These are phyloP conservation scores for Lasioglossum villosulum DNA, from an alignment of 2,888 invertebrate species.

Conservation along the genomic window DNA sequence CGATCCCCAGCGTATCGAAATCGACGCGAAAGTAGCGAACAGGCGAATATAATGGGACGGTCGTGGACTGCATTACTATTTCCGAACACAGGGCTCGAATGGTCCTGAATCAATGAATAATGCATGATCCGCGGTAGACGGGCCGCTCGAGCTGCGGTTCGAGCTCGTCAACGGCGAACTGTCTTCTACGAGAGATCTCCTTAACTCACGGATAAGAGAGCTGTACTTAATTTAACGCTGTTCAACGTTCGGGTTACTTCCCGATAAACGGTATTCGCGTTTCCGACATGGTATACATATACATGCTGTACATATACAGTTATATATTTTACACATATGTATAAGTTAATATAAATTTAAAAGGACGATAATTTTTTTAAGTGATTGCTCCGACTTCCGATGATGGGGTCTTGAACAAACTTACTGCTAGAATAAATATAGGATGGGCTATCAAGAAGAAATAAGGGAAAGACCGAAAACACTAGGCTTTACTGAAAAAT, in stretches of 20 bases:
- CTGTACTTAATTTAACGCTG: constrained; percentile 21
- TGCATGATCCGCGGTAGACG: constrained; percentile 56
- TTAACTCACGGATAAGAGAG: constrained; percentile 26
- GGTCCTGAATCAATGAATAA: constrained; percentile 57
- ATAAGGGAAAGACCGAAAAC: no score
- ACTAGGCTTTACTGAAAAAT: no score
- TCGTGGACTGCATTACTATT: constrained; percentile 49
- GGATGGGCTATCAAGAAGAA: no score
- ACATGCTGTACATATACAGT: no score
- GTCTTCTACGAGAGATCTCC: constrained; percentile 28
- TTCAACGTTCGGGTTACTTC: not conserved
- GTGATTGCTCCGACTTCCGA: no score
- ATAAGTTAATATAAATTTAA: no score
- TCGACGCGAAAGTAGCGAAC: constrained; percentile 58
- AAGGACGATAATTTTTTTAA: no score
- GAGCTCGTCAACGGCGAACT: constrained; percentile 35
- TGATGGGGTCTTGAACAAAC: no score
- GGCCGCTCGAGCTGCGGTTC: constrained; percentile 30
- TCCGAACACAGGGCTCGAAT: constrained; percentile 37
- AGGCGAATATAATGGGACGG: constrained; percentile 37
- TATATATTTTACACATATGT: no score
- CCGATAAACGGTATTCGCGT: not conserved
- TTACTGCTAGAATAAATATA: not conserved
- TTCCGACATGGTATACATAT: not conserved
- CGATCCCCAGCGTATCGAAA: constrained; percentile 22